phyloP scores from a whole-genome alignment of 30 jellyfish, hydroid and myxozoan genomes.

The Haliclystus octoradiatus region DNA sequence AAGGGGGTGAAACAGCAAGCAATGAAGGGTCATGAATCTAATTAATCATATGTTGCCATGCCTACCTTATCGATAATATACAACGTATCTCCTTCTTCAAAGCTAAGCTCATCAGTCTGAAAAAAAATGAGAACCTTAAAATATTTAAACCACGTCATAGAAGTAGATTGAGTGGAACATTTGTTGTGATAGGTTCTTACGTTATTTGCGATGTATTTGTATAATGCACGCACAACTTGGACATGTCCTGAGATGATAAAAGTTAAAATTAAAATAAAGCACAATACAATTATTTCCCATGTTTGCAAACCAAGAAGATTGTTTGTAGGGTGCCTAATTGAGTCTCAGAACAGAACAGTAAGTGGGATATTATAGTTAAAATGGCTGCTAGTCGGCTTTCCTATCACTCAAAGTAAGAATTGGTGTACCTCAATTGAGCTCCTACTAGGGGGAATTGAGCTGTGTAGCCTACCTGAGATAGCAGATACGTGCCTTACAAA shows the following conservation, averaged over 20 bases:
- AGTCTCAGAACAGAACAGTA: neutral
- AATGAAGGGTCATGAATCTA: neutral
- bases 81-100: slow-evolving; percentile 92
- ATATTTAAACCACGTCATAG: neutral
- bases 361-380: no score
- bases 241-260: slow-evolving; percentile 59
- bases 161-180: neutral
- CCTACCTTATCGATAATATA: slow-evolving; percentile 81
- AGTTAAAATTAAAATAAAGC: neutral
- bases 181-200: slow-evolving; percentile 15
- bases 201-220: slow-evolving; percentile 69
- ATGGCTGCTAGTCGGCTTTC: neutral
- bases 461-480: no score
- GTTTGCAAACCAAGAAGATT: neutral
- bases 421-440: neutral
- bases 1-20: neutral
- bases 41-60: neutral
- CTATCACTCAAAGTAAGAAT: neutral
- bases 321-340: neutral
- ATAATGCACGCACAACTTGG: slow-evolving; percentile 87
- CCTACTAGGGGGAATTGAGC: no score
- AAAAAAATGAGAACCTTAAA: neutral
- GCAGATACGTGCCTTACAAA: no score
- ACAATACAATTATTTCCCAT: neutral
- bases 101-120: slow-evolving; percentile 83